A percentile compares a stretch with the other conserved stretches of the same genome.
Conservation (phyloP, 2,797 vertebrate species). For the Malacoctenus gilli region DNA sequence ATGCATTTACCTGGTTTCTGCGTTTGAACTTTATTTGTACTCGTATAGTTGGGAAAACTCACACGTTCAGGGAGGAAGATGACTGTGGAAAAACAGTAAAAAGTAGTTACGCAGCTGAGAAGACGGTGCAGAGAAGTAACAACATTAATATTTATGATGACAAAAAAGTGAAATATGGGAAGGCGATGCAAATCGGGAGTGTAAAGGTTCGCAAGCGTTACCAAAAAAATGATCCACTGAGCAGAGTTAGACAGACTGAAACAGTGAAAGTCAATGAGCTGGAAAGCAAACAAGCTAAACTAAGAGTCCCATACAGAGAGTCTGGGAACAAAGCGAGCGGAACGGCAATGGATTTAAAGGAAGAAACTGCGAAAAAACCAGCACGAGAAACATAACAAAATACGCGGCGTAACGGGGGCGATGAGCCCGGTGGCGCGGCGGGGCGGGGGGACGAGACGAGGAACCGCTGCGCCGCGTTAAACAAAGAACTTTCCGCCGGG, state of each 20-base stretch:
- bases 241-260: slow-evolving; percentile 8
- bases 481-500: slow-evolving; percentile 28
- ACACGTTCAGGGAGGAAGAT: too few relatives aligned
- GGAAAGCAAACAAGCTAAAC: slow-evolving; percentile 30
- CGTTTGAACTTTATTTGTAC: too few relatives aligned
- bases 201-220: slow-evolving; percentile 1
- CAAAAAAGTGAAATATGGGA: too few relatives aligned
- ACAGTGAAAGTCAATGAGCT: slow-evolving; percentile 9
- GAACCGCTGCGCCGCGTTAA: slow-evolving; percentile 30
- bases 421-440: slow-evolving; percentile 23
- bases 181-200: neutral
- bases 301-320: slow-evolving; percentile 21
- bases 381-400: slow-evolving; percentile 3
- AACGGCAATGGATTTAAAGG: slow-evolving; percentile 28
- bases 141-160: neutral
- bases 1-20: too few relatives aligned
- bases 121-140: neutral
- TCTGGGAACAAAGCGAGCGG: slow-evolving; percentile 37
- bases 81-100: too few relatives aligned
- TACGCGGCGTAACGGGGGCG: too few relatives aligned
- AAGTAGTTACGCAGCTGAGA: too few relatives aligned
- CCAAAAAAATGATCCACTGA: slow-evolving; percentile 7
- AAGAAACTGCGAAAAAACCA: too few relatives aligned
- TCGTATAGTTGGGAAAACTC: too few relatives aligned
- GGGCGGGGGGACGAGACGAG: slow-evolving; percentile 29